phyloP scores from a whole-genome alignment of 1,140 invertebrate species.

The Tetramorium alpestre region DNA sequence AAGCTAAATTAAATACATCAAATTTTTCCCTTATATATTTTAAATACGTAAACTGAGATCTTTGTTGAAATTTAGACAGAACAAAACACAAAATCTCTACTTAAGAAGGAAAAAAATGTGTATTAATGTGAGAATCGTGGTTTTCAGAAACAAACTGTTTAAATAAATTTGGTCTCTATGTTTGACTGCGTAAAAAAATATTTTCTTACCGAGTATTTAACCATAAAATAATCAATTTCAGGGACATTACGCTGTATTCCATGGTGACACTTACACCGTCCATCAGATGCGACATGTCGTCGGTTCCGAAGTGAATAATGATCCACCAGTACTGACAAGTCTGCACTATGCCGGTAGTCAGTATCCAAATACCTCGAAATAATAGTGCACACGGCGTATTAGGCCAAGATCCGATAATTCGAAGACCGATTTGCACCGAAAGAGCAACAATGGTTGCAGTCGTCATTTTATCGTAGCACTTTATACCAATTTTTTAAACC shows the following conservation, averaged over 20 bases:
- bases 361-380: constrained; percentile 9
- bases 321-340: constrained; percentile 11
- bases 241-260: constrained; percentile 25
- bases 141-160: neutral
- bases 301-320: neutral
- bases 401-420: constrained; percentile 27
- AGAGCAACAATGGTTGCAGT: neutral
- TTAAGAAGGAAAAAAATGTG: neutral
- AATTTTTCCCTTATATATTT: neutral
- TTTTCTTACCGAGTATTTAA: constrained; percentile 41
- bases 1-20: neutral
- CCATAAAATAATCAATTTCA: constrained; percentile 41
- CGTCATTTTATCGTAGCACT: neutral
- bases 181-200: neutral
- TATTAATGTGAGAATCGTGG: neutral
- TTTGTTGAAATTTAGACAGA: neutral
- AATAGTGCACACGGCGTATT: neutral
- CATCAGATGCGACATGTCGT: neutral
- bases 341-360: constrained; percentile 23
- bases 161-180: neutral
- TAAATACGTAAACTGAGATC: neutral
- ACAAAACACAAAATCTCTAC: neutral
- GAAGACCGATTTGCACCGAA: constrained; percentile 37
- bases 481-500: constrained; percentile 3
- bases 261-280: constrained; percentile 15